These are phyloP conservation scores for Paratilapia polleni DNA, from an alignment of 2,113 vertebrate genomes.

Conservation along the genomic window DNA sequence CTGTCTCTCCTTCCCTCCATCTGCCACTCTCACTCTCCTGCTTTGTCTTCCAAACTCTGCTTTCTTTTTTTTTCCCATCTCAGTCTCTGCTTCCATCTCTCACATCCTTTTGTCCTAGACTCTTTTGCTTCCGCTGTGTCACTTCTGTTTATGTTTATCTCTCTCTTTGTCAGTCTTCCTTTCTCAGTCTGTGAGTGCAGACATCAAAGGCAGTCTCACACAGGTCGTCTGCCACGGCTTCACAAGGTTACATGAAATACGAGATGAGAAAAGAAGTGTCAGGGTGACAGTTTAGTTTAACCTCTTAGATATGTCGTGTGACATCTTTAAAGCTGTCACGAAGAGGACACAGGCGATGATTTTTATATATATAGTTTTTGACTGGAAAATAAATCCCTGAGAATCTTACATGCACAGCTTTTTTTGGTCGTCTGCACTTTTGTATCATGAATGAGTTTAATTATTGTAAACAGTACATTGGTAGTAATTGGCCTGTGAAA, in stretches of 20 bases:
- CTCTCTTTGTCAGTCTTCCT: slow-evolving; percentile 48
- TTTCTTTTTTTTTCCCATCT: not conserved
- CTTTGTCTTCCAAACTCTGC: slow-evolving; percentile 8
- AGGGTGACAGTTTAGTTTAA: slow-evolving; percentile 45
- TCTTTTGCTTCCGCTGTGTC: slow-evolving; percentile 54
- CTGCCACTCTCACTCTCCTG: slow-evolving; percentile 15
- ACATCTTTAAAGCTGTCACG: slow-evolving; percentile 42
- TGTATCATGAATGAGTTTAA: not conserved
- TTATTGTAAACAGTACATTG: not conserved
- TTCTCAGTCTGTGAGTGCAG: slow-evolving; percentile 35
- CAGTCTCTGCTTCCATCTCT: slow-evolving; percentile 28
- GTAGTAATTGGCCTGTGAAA: not conserved
- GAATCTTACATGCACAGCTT: not conserved
- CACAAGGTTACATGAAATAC: slow-evolving; percentile 58
- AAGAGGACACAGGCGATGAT: not conserved
- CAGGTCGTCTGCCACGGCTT: slow-evolving; percentile 47
- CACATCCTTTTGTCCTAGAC: slow-evolving; percentile 31
- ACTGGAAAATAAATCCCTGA: slow-evolving; percentile 12
- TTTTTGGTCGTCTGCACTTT: not conserved
- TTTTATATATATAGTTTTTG: slow-evolving; percentile 5
- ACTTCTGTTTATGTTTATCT: slow-evolving; percentile 63
- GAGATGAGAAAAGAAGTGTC: slow-evolving; percentile 57
- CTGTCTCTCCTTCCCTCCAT: slow-evolving; percentile 13
- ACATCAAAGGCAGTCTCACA: slow-evolving; percentile 46
- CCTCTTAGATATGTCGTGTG: slow-evolving; percentile 36